Base-by-base conservation (phyloP, 2,113 vertebrate genomes). In the Scopus umbretta region DNA sequence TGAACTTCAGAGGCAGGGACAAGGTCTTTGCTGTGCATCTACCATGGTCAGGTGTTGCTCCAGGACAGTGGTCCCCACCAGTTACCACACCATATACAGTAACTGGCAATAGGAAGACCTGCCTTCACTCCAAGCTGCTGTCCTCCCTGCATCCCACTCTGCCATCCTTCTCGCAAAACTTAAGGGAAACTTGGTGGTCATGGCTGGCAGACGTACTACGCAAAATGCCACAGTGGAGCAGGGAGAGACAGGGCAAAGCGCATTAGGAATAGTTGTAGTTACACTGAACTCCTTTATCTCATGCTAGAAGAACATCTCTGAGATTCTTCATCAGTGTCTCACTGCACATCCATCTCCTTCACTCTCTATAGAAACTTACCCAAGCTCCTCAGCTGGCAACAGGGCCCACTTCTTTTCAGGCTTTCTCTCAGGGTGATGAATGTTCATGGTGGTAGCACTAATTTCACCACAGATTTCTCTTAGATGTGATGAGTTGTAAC, bases 31-130 rank as follows among this genome's bases (percentile, higher is more conserved):
- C 40, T 40, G 14, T 43, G 30, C 21, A 52, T 7, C 20, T 40
- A 17, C 56, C 18, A 25, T 1, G 18, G 29, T 18, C 42, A 68
- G 58, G 43, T 88, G 47, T 71, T 87, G 43, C 56, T 70, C 36
- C 53, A 40, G 5, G 26, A 34, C 13, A 63, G 16, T 7, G 17
- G 34, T 63, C 29, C 25, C 25, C 59, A 29, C 34, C 0, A 0
- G 47, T 15, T 50, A 45, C 13, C 43, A 32, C 29, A 32, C 18
- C 26, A 72, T 30, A 16, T 7, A 53, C 3, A 49, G 21, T 18
- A 75, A 36, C 47, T 56, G 21, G 59, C 49, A 49, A 43, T 4
- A 55, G 52, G 66, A 65, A 30, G 30, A 70, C 8, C 23, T 43
- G 30, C 16, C n/a, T 72, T 66, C 21, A 3, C 7, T 17, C 20